phyloP scores from a whole-genome alignment of 2,888 invertebrate species.

The Caenorhabditis sulstoni region DNA sequence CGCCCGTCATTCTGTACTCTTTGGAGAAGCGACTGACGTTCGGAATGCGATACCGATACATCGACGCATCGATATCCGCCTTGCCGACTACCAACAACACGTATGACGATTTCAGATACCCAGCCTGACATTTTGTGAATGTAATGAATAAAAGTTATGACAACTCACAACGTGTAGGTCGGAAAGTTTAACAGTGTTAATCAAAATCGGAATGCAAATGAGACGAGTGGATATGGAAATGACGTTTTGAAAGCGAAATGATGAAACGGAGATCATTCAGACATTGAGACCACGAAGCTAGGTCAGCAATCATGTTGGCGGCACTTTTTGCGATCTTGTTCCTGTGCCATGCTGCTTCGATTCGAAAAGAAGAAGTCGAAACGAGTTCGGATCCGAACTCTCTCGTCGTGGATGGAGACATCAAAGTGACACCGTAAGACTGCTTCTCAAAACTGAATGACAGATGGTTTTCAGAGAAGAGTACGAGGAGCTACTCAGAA shows the following conservation, averaged over 20 bases:
- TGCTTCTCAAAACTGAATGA: neutral
- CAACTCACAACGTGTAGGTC: too few species aligned
- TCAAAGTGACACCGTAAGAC: neutral
- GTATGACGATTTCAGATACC: neutral
- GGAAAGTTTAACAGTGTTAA: too few species aligned
- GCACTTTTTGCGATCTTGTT: too few species aligned
- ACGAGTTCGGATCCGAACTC: neutral
- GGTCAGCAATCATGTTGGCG: too few species aligned
- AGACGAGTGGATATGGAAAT: neutral
- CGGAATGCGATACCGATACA: neutral
- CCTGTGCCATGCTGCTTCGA: too few species aligned
- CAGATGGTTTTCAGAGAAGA: neutral
- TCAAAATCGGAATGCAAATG: neutral
- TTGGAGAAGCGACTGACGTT: neutral
- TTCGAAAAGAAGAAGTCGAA: too few species aligned
- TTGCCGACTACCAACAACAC: neutral
- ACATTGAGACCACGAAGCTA: too few species aligned
- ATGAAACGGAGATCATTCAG: too few species aligned
- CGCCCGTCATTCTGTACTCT: neutral
- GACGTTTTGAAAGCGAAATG: neutral
- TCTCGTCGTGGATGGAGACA: neutral
- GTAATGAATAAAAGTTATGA: too few species aligned
- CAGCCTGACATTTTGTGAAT: too few species aligned
- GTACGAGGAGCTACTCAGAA: neutral
- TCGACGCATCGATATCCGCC: neutral